Conservation (phyloP, 1,140 invertebrate genomes). For the Orchesella cincta region DNA sequence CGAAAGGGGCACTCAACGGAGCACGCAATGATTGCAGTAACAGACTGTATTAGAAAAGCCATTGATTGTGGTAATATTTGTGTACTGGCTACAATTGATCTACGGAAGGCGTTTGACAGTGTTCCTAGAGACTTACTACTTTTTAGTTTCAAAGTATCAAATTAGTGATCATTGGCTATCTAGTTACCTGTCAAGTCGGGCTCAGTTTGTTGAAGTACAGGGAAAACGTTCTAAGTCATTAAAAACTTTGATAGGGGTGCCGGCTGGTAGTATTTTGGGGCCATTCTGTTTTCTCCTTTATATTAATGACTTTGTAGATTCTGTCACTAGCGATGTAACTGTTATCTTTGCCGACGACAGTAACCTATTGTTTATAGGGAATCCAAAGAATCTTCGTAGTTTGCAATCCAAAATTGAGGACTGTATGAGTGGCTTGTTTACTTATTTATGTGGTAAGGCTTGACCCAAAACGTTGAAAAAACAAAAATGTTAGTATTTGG, state of each 20-base stretch:
- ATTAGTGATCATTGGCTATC: constrained; percentile 26
- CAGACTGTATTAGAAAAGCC: not conserved
- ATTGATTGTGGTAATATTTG: constrained; percentile 32
- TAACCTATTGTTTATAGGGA: not conserved
- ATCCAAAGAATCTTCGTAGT: not conserved
- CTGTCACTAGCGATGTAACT: not conserved
- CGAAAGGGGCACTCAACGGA: constrained; percentile 8
- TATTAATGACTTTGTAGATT: constrained; percentile 32
- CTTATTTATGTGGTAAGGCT: constrained; percentile 12
- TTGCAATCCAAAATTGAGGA: not conserved
- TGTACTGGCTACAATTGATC: constrained; percentile 25
- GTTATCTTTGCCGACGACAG: constrained; percentile 39
- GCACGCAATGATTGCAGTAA: constrained; percentile 5
- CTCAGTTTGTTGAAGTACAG: not conserved
- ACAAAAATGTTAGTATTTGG: not conserved
- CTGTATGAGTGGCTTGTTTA: not conserved
- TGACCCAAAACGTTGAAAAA: not conserved
- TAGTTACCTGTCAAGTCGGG: constrained; percentile 7
- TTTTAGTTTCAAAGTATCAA: constrained; percentile 25
- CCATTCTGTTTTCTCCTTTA: constrained; percentile 39
- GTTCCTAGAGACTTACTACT: constrained; percentile 1
- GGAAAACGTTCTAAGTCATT: not conserved
- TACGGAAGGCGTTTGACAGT: constrained; percentile 36
- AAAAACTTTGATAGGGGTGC: not conserved
- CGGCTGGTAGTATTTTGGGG: constrained; percentile 36